phyloP scores from a whole-genome alignment of 2,113 vertebrate genomes.

The Papio anubis region DNA sequence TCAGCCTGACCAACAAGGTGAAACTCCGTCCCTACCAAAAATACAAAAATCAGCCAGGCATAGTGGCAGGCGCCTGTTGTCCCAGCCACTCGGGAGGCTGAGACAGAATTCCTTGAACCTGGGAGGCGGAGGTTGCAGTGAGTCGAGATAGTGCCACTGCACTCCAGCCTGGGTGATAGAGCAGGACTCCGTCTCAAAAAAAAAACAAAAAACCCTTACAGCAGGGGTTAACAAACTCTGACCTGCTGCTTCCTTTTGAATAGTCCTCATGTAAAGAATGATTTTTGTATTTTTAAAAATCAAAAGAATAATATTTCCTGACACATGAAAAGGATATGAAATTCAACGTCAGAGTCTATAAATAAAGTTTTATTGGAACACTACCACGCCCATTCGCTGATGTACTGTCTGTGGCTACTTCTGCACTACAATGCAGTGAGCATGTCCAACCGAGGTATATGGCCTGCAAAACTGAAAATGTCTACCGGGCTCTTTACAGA shows the following conservation, averaged over 20 bases:
- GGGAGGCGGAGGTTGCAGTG: no score
- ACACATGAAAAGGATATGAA: background rate
- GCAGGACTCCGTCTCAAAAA: no score
- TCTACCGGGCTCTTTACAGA: background rate
- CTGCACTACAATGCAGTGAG: background rate
- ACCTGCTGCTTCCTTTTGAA: background rate
- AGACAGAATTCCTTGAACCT: no score
- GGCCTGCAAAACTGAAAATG: background rate
- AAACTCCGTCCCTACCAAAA: no score
- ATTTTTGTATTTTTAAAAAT: background rate
- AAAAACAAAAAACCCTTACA: background rate
- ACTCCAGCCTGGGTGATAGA: no score
- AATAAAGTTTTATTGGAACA: background rate
- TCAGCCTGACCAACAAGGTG: no score
- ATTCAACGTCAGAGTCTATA: background rate
- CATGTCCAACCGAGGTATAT: fast-evolving
- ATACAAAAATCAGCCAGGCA: no score
- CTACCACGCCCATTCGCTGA: background rate
- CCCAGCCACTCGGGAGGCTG: no score
- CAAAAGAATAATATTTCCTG: background rate
- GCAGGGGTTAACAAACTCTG: background rate
- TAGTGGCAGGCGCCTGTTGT: no score
- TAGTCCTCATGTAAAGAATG: background rate
- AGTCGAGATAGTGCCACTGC: no score
- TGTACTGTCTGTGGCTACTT: background rate